phyloP scores from a whole-genome alignment of 2,797 vertebrate genomes.

The Schizothorax lantsangensis region DNA sequence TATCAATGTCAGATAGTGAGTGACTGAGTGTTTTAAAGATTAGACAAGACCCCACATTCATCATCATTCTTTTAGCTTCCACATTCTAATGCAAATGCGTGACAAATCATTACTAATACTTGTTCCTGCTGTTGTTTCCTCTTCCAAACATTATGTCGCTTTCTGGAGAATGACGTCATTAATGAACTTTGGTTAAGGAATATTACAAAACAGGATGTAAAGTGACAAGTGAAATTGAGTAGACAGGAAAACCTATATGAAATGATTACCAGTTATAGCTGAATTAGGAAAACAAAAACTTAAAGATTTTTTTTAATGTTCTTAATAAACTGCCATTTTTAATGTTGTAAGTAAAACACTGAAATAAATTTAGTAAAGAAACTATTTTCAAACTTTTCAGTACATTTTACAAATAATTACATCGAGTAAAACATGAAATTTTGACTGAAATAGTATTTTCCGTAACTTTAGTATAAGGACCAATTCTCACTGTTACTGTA shows the following conservation, averaged over 20 bases:
- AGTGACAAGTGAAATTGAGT: neutral
- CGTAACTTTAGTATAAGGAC: too few species aligned
- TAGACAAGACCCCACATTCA: conserved; percentile 21
- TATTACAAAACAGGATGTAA: neutral
- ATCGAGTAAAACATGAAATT: neutral
- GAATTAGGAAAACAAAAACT: neutral
- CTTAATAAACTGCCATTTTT: neutral
- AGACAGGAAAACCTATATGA: neutral
- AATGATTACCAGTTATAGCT: neutral
- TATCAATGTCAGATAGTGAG: conserved; percentile 56
- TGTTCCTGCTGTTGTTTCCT: neutral
- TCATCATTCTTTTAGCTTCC: conserved; percentile 22
- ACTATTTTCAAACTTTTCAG: neutral
- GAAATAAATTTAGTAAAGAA: neutral
- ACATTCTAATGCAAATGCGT: conserved; percentile 30
- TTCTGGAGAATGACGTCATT: neutral
- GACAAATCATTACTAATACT: neutral
- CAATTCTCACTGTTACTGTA: too few species aligned
- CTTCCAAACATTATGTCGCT: neutral
- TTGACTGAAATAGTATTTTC: neutral
- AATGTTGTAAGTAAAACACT: neutral
- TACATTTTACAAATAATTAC: neutral
- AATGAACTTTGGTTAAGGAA: neutral
- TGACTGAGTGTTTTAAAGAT: conserved; percentile 60
- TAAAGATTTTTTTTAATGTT: neutral